phyloP scores from a whole-genome alignment of 2,888 invertebrate genomes.

The Brachylomia viminalis region DNA sequence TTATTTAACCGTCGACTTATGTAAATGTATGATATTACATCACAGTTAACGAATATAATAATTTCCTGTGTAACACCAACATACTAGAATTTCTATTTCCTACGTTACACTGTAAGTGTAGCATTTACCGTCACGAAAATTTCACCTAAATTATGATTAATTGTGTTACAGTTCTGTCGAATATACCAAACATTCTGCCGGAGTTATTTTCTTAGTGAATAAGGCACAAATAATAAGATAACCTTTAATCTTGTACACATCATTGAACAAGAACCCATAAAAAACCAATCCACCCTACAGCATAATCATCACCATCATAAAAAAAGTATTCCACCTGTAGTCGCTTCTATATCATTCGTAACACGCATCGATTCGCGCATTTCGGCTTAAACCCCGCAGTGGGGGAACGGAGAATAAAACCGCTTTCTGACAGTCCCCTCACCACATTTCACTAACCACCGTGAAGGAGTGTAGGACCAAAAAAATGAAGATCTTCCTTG shows the following conservation, averaged over 20 bases:
- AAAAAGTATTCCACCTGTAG: constrained; percentile 69
- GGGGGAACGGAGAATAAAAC: constrained; percentile 88
- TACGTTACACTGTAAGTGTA: neutral
- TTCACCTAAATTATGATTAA: constrained; percentile 16
- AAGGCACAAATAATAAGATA: neutral
- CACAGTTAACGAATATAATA: constrained; percentile 14
- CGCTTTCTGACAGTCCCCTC: constrained; percentile 78
- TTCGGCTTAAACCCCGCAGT: constrained; percentile 77
- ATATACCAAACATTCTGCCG: neutral
- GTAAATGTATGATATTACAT: constrained; percentile 23
- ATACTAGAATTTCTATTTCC: neutral
- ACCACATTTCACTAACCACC: constrained; percentile 84
- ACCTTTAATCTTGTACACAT: neutral
- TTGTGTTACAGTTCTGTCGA: neutral
- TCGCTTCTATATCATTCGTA: constrained; percentile 74
- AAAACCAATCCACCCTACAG: constrained; percentile 33
- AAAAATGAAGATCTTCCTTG: constrained; percentile 86
- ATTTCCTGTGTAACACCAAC: constrained; percentile 4
- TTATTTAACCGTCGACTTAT: constrained; percentile 13
- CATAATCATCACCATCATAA: constrained; percentile 53
- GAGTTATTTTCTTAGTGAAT: neutral
- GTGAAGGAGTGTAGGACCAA: constrained; percentile 73
- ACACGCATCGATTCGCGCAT: constrained; percentile 73
- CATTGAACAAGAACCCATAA: constrained; percentile 26
- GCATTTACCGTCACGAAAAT: constrained; percentile 14